A percentile compares a stretch with the other conserved stretches of the same genome.
phyloP scores from a whole-genome alignment of 2,797 vertebrate genomes.

The Rhynchotus rufescens region DNA sequence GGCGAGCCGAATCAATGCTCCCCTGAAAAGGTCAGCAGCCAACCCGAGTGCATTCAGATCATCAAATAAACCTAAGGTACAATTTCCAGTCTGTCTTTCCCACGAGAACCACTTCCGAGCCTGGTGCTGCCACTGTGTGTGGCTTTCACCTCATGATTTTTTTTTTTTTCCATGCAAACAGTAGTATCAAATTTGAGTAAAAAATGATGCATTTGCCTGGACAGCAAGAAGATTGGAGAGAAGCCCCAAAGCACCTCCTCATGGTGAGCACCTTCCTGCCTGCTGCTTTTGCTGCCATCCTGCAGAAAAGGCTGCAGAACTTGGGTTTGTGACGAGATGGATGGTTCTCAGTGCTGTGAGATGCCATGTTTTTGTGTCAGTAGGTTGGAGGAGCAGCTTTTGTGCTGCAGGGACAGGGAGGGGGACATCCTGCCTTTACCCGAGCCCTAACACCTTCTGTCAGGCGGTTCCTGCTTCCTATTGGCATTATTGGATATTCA shows the following conservation, averaged over 20 bases:
- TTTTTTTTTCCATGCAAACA: background rate
- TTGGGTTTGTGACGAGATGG: background rate
- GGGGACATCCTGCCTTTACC: background rate
- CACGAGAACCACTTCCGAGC: background rate
- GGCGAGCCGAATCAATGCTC: constrained; percentile 42
- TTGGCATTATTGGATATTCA: constrained; percentile 42
- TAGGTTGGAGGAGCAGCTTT: background rate
- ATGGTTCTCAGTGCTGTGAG: background rate
- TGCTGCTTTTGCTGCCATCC: background rate
- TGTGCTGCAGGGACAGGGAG: background rate
- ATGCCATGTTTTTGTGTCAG: background rate
- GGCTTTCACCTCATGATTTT: constrained; percentile 12
- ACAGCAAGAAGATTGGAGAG: background rate
- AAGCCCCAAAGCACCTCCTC: background rate
- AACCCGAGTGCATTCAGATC: constrained; percentile 34
- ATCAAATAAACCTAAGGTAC: constrained; percentile 25
- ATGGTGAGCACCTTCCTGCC: background rate
- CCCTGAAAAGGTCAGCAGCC: constrained; percentile 73
- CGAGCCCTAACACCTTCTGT: background rate
- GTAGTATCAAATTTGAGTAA: background rate
- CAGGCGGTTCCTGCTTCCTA: constrained; percentile 4
- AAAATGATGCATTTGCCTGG: background rate
- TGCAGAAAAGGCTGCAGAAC: background rate
- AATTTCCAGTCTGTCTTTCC: constrained; percentile 20
- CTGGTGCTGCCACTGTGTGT: background rate